These are phyloP conservation scores for Rhyacichthys aspro DNA, from an alignment of 2,797 vertebrate genomes.

Conservation along the genomic window DNA sequence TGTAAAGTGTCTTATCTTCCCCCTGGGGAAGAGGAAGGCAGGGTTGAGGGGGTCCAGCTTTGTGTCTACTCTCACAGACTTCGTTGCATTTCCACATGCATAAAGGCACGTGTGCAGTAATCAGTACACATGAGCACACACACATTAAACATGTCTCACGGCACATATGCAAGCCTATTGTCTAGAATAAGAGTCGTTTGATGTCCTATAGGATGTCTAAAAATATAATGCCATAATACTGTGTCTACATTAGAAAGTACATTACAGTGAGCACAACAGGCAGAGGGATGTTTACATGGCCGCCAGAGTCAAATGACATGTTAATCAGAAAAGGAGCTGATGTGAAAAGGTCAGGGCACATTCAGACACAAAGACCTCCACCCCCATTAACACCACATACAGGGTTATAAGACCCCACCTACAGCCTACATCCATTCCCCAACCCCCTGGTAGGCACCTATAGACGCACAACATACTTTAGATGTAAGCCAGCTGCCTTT, in stretches of 20 bases:
- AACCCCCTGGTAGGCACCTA: conserved; percentile 21
- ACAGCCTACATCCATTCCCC: conserved; percentile 24
- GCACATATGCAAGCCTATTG: conserved; percentile 35
- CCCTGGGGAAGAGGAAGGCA: conserved; percentile 49
- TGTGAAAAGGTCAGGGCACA: conserved; percentile 44
- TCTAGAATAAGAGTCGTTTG: conserved; percentile 13
- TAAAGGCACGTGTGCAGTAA: conserved; percentile 22
- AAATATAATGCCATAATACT: conserved; percentile 32
- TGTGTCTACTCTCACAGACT: conserved; percentile 60
- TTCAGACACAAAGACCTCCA: conserved; percentile 46
- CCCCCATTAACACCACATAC: conserved; percentile 36
- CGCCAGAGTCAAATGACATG: conserved; percentile 24
- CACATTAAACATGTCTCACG: conserved; percentile 13
- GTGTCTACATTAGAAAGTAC: conserved; percentile 13
- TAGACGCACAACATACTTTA: conserved; percentile 14
- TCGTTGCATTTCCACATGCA: conserved; percentile 37
- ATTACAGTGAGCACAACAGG: conserved; percentile 37
- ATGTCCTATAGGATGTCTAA: conserved; percentile 42
- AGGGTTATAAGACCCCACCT: conserved; percentile 31
- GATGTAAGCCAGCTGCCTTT: conserved; percentile 16
- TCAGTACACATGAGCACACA: conserved; percentile 8
- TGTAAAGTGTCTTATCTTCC: conserved; percentile 69
- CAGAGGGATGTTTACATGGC: conserved; percentile 44
- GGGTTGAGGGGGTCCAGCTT: conserved; percentile 39
- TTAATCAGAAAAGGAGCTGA: conserved; percentile 34